Evolutionary conservation across 2,797 vertebrate genomes (phyloP).

Genomic region (Hydrophis major): DNA sequence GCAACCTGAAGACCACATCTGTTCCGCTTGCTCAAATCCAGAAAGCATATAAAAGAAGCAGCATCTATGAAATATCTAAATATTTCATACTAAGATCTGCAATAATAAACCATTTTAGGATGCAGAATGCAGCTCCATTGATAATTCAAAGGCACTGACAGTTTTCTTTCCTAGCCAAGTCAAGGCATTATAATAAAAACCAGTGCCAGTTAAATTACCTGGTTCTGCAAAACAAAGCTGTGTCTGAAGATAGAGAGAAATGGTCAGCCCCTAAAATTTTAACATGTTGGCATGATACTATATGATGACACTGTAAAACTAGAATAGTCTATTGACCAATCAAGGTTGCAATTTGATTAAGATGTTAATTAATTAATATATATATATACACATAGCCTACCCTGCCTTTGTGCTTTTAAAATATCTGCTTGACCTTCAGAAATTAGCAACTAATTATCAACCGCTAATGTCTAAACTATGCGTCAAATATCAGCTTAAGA

Average conservation of each 20-base stretch:
- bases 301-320: not conserved
- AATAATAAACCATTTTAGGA: conserved; percentile 8
- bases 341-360: not conserved
- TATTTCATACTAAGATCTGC: conserved; percentile 26
- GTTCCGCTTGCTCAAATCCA: not conserved
- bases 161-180: conserved; percentile 29
- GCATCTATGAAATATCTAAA: not conserved
- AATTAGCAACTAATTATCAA: not conserved
- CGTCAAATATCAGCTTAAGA: not conserved
- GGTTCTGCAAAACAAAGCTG: conserved; percentile 25
- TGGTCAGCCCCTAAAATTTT: conserved; percentile 35
- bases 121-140: conserved; percentile 9
- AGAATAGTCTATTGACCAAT: not conserved
- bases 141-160: conserved; percentile 38
- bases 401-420: not conserved
- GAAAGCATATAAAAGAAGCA: not conserved
- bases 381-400: no score
- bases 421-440: not conserved
- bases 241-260: conserved; percentile 26
- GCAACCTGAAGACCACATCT: not conserved
- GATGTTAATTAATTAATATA: not conserved
- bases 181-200: conserved; percentile 37
- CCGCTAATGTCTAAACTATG: not conserved
- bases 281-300: no score
- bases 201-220: conserved; percentile 49